phyloP scores from a whole-genome alignment of 2,888 invertebrate genomes.

The Sepioteuthis lessoniana region DNA sequence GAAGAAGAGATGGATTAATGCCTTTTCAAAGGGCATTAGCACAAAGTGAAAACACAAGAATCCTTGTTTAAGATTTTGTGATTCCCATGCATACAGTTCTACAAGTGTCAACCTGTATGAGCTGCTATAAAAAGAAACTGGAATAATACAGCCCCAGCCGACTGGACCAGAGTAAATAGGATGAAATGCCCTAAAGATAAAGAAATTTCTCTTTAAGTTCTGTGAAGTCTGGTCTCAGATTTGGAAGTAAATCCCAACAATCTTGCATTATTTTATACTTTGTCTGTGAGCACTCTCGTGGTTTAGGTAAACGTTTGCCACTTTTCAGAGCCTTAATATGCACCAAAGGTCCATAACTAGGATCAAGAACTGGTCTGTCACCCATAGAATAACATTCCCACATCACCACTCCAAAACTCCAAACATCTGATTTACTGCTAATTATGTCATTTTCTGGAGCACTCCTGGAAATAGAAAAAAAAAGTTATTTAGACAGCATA shows the following conservation, averaged over 20 bases:
- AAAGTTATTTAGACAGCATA: too few species aligned
- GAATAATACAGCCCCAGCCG: too few species aligned
- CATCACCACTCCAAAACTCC: conserved; percentile 38
- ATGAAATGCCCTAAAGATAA: background rate
- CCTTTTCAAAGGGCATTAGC: too few species aligned
- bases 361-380: background rate
- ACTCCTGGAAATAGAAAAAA: background rate
- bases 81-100: too few species aligned
- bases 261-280: background rate
- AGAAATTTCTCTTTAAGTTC: background rate
- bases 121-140: too few species aligned
- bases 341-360: rapidly evolving
- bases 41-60: too few species aligned
- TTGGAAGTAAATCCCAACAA: background rate
- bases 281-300: background rate
- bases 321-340: background rate
- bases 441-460: background rate
- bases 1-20: too few species aligned
- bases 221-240: background rate
- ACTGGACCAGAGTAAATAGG: too few species aligned
- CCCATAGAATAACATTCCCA: conserved; percentile 34
- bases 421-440: conserved; percentile 36
- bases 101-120: too few species aligned
- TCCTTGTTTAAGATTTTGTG: too few species aligned
- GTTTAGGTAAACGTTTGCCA: background rate